These are phyloP conservation scores for Drosophila nebulosa DNA, from an alignment of 1,140 invertebrate species.

Conservation along the genomic window DNA sequence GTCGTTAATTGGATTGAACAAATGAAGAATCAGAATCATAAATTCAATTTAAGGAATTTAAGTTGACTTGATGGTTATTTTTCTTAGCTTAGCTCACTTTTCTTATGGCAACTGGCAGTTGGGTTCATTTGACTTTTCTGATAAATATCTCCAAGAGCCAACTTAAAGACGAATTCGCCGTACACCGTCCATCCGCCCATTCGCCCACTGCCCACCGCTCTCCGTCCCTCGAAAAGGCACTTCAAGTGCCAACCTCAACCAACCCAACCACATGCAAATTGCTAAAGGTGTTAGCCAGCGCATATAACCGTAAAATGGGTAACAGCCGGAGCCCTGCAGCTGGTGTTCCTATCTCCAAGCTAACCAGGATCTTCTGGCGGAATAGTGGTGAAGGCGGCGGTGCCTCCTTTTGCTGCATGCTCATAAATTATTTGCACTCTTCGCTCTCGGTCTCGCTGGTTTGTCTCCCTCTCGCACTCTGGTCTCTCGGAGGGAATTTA, in stretches of 20 bases:
- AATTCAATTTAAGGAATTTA: too few species aligned
- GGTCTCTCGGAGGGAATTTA: slow-evolving; percentile 54
- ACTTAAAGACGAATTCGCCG: background rate
- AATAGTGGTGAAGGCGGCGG: background rate
- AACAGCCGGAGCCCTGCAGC: slow-evolving; percentile 32
- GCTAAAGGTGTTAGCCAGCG: slow-evolving; percentile 49
- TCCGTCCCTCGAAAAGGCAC: too few species aligned
- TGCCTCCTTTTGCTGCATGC: slow-evolving; percentile 23
- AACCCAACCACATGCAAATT: slow-evolving; percentile 35
- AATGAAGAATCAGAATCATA: too few species aligned
- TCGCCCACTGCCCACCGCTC: too few species aligned
- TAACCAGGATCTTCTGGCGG: background rate
- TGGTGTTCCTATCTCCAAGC: slow-evolving; percentile 9
- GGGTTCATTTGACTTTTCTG: background rate
- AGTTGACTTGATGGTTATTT: background rate
- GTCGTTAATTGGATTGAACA: too few species aligned
- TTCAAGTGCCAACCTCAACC: background rate
- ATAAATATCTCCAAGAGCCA: background rate
- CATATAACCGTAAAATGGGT: slow-evolving; percentile 47
- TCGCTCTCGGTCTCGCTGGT: background rate
- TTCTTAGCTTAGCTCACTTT: background rate
- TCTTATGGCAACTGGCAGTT: background rate
- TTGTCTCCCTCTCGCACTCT: background rate
- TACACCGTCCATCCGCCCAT: too few species aligned
- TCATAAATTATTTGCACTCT: slow-evolving; percentile 67